Base-by-base conservation (phyloP, 2,797 vertebrate species). In the Melanotaenia pygmaea region DNA sequence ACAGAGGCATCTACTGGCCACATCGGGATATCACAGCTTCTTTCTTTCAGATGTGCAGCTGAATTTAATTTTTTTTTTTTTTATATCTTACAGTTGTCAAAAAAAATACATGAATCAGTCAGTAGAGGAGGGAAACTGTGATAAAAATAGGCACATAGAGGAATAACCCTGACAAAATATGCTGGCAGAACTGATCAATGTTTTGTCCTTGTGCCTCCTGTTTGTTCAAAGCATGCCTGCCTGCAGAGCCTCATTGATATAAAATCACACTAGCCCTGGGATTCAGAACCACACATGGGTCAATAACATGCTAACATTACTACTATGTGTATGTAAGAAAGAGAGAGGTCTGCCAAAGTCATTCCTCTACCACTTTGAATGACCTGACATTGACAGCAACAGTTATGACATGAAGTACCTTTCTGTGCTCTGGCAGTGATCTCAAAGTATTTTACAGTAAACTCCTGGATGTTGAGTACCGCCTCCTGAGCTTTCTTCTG, bases 401-500 rank as follows among this genome's bases (percentile, higher is more conserved):
- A 64, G 22, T 65, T 56, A 70, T 30, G 20, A 47, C 28, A 63
- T 38, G 30, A 37, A 26, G 61, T 94, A 99, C 98, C 97, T 96
- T 98, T 99, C 89, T 98, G 97, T 70, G 97, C 96, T 88, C 95
- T 96, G 67, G 97, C 97, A 77, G 98, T 99, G 91, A 95, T 98
- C 94, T 99, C 96, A 83, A 99, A 99, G 87, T 99, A 99, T 90
- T 98, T 98, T 64, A 99, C 96, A 53, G 98, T 99, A 80, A 99
- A 96, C 83, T 99, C 96, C 86, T 99, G 97, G 87, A 99, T 99
- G 82, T 96, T 98, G 45, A 99, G 94, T 12, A 98, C 97, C 0
- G 98, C 97, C 82, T 96, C 95, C 65, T 98, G 96, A 68, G 97
- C 98, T 90, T 99, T 99, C 85, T 94, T 96, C 91, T 99, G 96